Evolutionary conservation across 2,797 vertebrate species (phyloP).

Genomic region (Enteromius radiatus): DNA sequence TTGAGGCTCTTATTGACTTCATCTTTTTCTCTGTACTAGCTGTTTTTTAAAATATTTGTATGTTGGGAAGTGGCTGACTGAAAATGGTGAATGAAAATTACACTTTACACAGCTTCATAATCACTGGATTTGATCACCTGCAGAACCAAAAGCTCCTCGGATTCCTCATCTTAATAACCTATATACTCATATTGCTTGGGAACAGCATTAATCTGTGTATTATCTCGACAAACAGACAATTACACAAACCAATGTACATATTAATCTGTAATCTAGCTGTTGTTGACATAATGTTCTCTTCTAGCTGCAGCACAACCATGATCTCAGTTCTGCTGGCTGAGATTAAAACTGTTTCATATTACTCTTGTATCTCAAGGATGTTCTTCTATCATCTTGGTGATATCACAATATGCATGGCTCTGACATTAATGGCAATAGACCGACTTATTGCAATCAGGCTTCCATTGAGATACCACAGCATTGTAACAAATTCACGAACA

Average conservation of each 20-base stretch:
- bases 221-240: conserved; percentile 47
- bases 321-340: conserved; percentile 53
- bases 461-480: conserved; percentile 53
- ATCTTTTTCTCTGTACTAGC: background rate
- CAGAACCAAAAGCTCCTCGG: conserved; percentile 56
- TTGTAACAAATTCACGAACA: conserved; percentile 43
- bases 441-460: conserved; percentile 51
- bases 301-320: conserved; percentile 51
- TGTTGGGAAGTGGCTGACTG: background rate
- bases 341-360: conserved; percentile 56
- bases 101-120: conserved; percentile 49
- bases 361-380: conserved; percentile 54
- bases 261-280: conserved; percentile 56
- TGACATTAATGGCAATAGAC: conserved; percentile 52
- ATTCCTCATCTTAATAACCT: conserved; percentile 49
- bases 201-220: conserved; percentile 51
- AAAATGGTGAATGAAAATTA: conserved; percentile 43
- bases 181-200: conserved; percentile 51
- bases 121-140: conserved; percentile 57
- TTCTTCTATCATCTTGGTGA: conserved; percentile 56
- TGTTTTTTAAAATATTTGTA: background rate
- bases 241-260: conserved; percentile 53
- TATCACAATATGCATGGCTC: conserved; percentile 17
- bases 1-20: background rate
- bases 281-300: conserved; percentile 57